Percentiles rank a stretch among this genome's conserved stretches.
Conservation (phyloP, 2,113 vertebrate species). For the Scomber japonicus region DNA sequence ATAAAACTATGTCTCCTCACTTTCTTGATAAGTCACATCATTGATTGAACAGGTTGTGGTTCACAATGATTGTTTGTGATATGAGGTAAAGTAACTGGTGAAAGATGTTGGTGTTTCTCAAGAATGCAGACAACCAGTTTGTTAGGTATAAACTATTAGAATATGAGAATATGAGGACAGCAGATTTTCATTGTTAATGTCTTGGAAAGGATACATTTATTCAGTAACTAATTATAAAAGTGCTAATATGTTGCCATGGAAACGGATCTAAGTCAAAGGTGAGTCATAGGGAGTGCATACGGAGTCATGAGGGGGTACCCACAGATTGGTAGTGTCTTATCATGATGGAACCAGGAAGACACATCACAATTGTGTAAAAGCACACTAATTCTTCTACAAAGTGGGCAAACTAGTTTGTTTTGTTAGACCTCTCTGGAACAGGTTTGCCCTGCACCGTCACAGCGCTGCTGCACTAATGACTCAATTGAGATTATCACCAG, state of each 20-base stretch:
- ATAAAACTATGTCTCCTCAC: no score
- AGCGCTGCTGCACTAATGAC: background rate
- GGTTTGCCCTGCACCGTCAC: constrained; percentile 11
- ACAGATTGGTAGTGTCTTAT: background rate
- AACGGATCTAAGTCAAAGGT: background rate
- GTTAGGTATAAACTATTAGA: background rate
- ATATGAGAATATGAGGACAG: background rate
- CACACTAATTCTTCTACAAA: background rate
- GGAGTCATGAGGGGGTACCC: no score
- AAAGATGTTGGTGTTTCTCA: background rate
- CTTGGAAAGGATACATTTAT: background rate
- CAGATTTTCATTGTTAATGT: background rate
- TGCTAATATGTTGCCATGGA: background rate
- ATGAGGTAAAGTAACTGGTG: background rate
- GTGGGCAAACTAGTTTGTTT: background rate
- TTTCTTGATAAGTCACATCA: background rate
- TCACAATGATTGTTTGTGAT: background rate
- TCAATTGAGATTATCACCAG: background rate
- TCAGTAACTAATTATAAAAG: no score
- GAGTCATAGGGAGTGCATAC: background rate
- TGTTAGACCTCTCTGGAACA: background rate
- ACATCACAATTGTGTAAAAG: background rate
- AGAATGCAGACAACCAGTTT: background rate
- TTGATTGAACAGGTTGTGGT: background rate
- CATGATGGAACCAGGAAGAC: background rate